Conservation (phyloP, 2,888 invertebrate genomes). For the Nymphalis c-album region DNA sequence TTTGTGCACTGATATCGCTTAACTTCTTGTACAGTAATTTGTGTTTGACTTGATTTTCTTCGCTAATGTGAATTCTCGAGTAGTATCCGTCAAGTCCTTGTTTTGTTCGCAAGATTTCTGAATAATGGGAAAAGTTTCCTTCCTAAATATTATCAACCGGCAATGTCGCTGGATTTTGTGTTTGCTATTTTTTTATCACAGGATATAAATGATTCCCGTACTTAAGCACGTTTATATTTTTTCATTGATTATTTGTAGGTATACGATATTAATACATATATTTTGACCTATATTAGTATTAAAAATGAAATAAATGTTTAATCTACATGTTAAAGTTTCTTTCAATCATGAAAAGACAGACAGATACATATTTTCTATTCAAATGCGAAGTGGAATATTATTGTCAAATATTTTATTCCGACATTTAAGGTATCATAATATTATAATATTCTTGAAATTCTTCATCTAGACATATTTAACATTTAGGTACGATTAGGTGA, state of each 20-base stretch:
- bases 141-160: conserved; percentile 36
- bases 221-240: neutral
- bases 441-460: neutral
- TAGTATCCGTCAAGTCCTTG: conserved; percentile 38
- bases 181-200: conserved; percentile 35
- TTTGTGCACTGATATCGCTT: conserved; percentile 10
- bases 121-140: conserved; percentile 43
- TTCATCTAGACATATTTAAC: neutral
- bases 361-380: too few relatives aligned
- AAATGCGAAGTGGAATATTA: neutral
- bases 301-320: too few relatives aligned
- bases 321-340: too few relatives aligned
- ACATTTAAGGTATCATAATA: conserved; percentile 14
- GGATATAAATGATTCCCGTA: conserved; percentile 26
- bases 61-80: conserved; percentile 36
- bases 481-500: conserved; percentile 11
- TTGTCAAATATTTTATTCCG: neutral
- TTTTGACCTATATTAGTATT: too few relatives aligned
- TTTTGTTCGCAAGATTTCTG: conserved; percentile 43
- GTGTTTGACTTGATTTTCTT: conserved; percentile 38
- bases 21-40: conserved; percentile 23
- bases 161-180: conserved; percentile 32
- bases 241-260: too few relatives aligned
- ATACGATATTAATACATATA: too few relatives aligned
- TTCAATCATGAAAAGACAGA: too few relatives aligned